Conservation (phyloP, 2,888 invertebrate genomes). For the Parthenolecanium corni region DNA sequence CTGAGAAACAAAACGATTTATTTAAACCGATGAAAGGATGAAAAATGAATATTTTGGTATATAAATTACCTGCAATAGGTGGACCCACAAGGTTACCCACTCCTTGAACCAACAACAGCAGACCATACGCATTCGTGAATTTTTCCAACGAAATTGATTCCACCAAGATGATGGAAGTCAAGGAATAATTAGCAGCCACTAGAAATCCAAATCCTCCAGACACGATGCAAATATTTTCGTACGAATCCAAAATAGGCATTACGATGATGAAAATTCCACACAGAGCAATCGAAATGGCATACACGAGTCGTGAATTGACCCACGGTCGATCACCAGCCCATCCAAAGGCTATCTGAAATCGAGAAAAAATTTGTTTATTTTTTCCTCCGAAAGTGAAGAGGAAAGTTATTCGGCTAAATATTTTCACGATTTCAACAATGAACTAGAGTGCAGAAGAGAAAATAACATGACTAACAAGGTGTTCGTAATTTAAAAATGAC, state of each 20-base stretch:
- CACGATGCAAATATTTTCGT: conserved; percentile 49
- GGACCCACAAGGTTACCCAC: conserved; percentile 82
- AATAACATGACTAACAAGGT: too few species aligned
- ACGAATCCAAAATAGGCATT: conserved; percentile 53
- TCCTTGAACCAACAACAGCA: conserved; percentile 77
- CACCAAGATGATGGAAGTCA: conserved; percentile 81
- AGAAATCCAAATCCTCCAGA: conserved; percentile 77
- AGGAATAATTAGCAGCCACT: conserved; percentile 83
- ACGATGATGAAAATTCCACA: conserved; percentile 56
- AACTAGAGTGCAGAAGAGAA: too few species aligned
- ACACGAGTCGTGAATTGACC: conserved; percentile 64
- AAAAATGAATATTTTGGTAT: neutral
- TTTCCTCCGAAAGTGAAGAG: too few species aligned
- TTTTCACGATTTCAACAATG: too few species aligned
- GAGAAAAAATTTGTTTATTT: too few species aligned
- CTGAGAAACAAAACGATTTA: conserved; percentile 42
- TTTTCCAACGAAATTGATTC: conserved; percentile 79
- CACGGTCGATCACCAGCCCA: conserved; percentile 74
- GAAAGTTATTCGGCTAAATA: too few species aligned
- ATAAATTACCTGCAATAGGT: conserved; percentile 62
- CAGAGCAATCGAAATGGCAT: conserved; percentile 64
- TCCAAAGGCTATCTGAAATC: conserved; percentile 60
- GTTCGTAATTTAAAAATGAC: too few species aligned
- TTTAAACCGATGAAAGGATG: neutral
- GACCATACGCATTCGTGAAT: conserved; percentile 83